Evolutionary conservation across 1,140 invertebrate genomes (phyloP), one percentile per base, ranked within the genome.

Genomic region (Acromyrmex echinatior): DNA sequence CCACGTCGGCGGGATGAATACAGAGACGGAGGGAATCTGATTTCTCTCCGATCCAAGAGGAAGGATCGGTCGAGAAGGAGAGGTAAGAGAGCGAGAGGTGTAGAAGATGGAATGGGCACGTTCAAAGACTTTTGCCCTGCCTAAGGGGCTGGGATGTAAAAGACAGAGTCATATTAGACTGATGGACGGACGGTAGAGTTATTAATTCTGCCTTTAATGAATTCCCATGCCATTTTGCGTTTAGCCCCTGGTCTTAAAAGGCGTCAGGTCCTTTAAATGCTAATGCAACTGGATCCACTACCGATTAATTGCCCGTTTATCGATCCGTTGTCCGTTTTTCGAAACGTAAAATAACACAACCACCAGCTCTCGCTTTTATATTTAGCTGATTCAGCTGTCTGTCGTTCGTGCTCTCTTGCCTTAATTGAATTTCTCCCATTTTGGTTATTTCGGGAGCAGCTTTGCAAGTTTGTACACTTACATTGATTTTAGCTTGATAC

Each of bases 261-360:
- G 70, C 62, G 80, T 60, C 86, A 79, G 84, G 71, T 81, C 73
- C 77, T 91, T 89, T 89, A 89, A 90, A 91, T 91, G 89, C 81
- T 91, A 91, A 77, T 90, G 87, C 62, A 56, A 35, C 71, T 87
- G 60, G 49, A 80, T 87, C 77, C 62, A 77, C 65, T 89, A 70
- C 49, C 78, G 79, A 89, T 89, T 89, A 89, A 87, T 89, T 73
- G 56, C 25, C 39, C 39, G 86, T 39, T 88, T 51, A 62, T 45
- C 21, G 76, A 74, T 79, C 35, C 14, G 28, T 53, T 56, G 49
- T 53, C 25, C 65, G 56, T 86, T 88, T 87, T 66, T 58, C 31
- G 28, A 45, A 39, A 14, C 60, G 28, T 25, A 16, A 39, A 60
- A 51, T 35, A 60, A 60, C 53, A 16, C 28, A 21, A 12, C n/a